Evolutionary conservation across 2,113 vertebrate species (phyloP).

Genomic region (Oostethus manadensis): DNA sequence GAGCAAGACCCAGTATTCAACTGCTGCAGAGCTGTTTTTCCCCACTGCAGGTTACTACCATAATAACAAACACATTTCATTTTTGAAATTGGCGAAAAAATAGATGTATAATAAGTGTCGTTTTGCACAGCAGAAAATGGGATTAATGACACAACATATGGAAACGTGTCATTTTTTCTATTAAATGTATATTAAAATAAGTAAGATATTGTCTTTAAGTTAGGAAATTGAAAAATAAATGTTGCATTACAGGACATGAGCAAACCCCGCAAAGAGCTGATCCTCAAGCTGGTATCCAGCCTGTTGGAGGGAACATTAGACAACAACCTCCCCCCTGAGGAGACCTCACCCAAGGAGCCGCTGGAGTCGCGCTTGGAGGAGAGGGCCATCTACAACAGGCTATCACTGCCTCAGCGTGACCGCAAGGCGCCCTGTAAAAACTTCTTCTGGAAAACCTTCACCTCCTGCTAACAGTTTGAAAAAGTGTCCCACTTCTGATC

Average conservation of each 20-base stretch:
- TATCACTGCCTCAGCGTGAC: slow-evolving; percentile 78
- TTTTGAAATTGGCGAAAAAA: too few relatives aligned
- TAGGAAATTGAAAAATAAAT: too few relatives aligned
- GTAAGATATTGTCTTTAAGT: not conserved
- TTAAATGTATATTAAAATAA: not conserved
- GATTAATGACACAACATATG: too few relatives aligned
- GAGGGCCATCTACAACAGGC: slow-evolving; percentile 68
- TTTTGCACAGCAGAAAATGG: too few relatives aligned
- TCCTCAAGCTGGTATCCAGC: slow-evolving; percentile 79
- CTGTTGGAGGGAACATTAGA: slow-evolving; percentile 73
- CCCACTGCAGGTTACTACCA: too few relatives aligned
- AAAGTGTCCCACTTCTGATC: not conserved
- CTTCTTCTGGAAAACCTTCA: slow-evolving; percentile 95
- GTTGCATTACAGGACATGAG: slow-evolving; percentile 70
- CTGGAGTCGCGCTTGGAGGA: slow-evolving; percentile 75
- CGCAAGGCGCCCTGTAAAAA: slow-evolving; percentile 88
- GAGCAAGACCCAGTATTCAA: too few relatives aligned
- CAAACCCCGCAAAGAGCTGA: slow-evolving; percentile 74
- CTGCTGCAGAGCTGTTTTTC: too few relatives aligned
- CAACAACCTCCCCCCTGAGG: slow-evolving; percentile 58
- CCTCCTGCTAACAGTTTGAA: slow-evolving; percentile 76
- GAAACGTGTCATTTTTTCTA: too few relatives aligned
- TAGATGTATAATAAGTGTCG: too few relatives aligned
- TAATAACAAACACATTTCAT: too few relatives aligned
- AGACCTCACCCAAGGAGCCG: slow-evolving; percentile 56